Percentiles rank a stretch among this genome's conserved stretches.
phyloP scores from a whole-genome alignment of 2,797 vertebrate species.

The Petrocephalus sullivani region DNA sequence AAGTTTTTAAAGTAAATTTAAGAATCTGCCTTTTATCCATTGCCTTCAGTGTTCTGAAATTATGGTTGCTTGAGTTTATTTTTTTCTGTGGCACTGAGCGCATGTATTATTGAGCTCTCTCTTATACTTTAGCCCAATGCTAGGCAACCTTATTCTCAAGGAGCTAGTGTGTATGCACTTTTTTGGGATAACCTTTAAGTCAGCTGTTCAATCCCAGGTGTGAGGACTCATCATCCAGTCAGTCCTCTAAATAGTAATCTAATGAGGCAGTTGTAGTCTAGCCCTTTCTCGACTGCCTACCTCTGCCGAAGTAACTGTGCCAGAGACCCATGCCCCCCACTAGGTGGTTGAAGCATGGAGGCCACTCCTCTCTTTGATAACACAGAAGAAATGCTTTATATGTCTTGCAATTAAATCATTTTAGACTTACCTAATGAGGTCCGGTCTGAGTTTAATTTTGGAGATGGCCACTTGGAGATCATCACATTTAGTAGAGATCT shows the following conservation, averaged over 20 bases:
- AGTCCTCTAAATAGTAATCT: neutral
- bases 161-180: no score
- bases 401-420: neutral
- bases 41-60: neutral
- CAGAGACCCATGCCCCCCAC: neutral
- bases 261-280: neutral
- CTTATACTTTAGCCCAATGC: no score
- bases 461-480: neutral
- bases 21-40: neutral
- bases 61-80: neutral
- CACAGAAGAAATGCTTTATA: neutral
- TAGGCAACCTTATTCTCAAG: no score
- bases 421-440: neutral
- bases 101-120: no score
- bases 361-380: neutral
- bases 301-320: neutral
- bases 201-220: no score
- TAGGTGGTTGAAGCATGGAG: neutral
- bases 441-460: neutral
- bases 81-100: no score
- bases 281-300: neutral
- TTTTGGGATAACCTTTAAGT: no score
- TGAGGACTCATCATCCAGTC: neutral
- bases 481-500: neutral
- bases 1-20: neutral